Evolutionary conservation across 1,140 invertebrate genomes (phyloP), one percentile per base, ranked within the genome.

Genomic region (Aphis craccivora): DNA sequence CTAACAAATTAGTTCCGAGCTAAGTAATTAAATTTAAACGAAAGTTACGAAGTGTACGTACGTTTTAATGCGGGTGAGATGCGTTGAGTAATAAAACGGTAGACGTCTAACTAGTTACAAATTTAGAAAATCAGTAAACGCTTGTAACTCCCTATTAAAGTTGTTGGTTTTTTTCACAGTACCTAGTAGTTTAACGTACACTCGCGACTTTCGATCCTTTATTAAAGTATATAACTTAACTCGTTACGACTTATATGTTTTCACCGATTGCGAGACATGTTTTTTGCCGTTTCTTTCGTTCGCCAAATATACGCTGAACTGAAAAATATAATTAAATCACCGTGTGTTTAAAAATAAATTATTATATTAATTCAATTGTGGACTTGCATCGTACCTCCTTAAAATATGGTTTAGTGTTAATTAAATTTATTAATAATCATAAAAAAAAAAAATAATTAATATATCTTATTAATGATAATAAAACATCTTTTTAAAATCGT

Each of bases 101-200:
- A 4, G 14, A n/a, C n/a, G 14, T 76, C 60, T n/a, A n/a, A 76
- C 60, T 76, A n/a, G 60, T 76, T n/a, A 76, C 30, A n/a, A n/a
- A 76, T 76, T 76, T 76, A 76, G 30, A 76, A 76, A 76, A 76
- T 76, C 60, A 76, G 60, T 76, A 76, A n/a, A 76, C 60, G 30
- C 14, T 30, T n/a, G 60, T n/a, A 76, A 76, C n/a, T 76, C 14
- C 14, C 60, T 18, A n/a, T 76, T n/a, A n/a, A n/a, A n/a, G 60
- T 76, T 76, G n/a, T 14, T n/a, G 14, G 30, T 76, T 76, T 76
- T 53, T 76, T 76, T n/a, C 30, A 76, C 5, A 14, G 14, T 18
- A n/a, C n/a, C n/a, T n/a, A 14, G 30, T 76, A 76, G 30, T 76
- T n/a, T 67, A 76, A n/a, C n/a, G 60, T 76, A n/a, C 60, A 76